Conservation (phyloP, 2,113 vertebrate species). For the Mohoua ochrocephala region DNA sequence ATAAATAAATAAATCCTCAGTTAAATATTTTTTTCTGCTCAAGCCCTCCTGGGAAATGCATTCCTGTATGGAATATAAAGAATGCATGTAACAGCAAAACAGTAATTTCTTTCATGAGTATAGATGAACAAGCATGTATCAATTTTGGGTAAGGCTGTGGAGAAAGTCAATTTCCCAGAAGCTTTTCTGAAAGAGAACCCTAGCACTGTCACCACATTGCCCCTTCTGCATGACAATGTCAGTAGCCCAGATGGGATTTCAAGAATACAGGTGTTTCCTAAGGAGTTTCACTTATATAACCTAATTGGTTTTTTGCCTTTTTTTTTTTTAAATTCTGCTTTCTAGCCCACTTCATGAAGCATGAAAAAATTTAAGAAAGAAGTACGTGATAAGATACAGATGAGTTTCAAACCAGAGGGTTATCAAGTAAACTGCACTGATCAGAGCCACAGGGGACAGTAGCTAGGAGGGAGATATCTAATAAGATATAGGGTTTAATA, state of each 20-base stretch:
- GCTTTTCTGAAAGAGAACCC: not conserved
- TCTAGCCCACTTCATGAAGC: not conserved
- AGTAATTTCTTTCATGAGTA: not conserved
- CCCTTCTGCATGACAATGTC: not conserved
- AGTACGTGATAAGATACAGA: not conserved
- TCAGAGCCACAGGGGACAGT: not conserved
- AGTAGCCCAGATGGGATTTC: not conserved
- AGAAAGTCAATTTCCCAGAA: not conserved
- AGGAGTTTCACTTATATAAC: not conserved
- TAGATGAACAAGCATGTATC: not conserved
- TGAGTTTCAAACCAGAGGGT: not conserved
- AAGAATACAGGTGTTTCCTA: not conserved
- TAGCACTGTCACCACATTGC: not conserved
- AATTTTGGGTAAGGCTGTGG: not conserved
- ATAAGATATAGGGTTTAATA: not conserved
- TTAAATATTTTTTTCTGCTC: not conserved
- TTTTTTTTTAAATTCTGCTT: not conserved
- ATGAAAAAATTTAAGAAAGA: not conserved
- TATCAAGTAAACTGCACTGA: not conserved
- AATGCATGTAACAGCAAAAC: not conserved
- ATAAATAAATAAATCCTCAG: not conserved
- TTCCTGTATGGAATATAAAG: not conserved
- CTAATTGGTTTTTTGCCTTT: not conserved
- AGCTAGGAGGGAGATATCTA: not conserved
- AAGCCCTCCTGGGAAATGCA: rapidly evolving